Evolutionary conservation across 2,797 vertebrate species (phyloP).

Genomic region (Chelmon rostratus): DNA sequence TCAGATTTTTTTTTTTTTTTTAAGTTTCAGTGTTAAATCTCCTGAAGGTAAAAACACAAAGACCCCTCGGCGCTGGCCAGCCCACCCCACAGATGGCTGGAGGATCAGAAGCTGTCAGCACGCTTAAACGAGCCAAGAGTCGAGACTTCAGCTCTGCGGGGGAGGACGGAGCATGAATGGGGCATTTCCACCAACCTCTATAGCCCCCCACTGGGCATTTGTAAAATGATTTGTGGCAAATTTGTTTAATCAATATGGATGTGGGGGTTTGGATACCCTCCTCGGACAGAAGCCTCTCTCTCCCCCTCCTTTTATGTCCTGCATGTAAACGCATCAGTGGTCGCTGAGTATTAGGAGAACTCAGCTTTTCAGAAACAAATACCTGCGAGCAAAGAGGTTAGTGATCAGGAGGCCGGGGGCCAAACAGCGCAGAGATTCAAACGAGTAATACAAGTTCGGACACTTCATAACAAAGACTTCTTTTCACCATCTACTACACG

Average conservation of each 20-base stretch:
- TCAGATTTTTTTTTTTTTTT: slow-evolving; percentile 44
- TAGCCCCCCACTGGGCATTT: slow-evolving; percentile 95
- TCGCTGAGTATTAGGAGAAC: slow-evolving; percentile 24
- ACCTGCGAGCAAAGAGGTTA: slow-evolving; percentile 27
- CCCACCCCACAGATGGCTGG: slow-evolving; percentile 94
- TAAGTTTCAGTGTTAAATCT: slow-evolving; percentile 69
- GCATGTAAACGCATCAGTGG: slow-evolving; percentile 55
- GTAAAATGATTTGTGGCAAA: slow-evolving; percentile 99
- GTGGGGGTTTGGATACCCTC: slow-evolving; percentile 84
- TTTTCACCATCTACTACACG: slow-evolving; percentile 15
- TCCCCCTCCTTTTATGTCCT: slow-evolving; percentile 33
- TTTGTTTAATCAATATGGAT: slow-evolving; percentile 98
- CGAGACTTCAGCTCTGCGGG: slow-evolving; percentile 85
- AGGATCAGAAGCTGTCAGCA: slow-evolving; percentile 95
- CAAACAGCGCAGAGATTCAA: slow-evolving; percentile 32
- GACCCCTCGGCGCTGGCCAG: slow-evolving; percentile 66
- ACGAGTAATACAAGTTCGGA: slow-evolving; percentile 49
- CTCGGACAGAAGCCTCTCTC: slow-evolving; percentile 64
- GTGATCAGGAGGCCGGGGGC: slow-evolving; percentile 27
- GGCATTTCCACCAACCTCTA: slow-evolving; percentile 89
- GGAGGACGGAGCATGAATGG: slow-evolving; percentile 91
- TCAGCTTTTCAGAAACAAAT: not conserved
- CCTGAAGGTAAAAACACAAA: slow-evolving; percentile 76
- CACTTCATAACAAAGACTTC: slow-evolving; percentile 22
- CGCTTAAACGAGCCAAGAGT: slow-evolving; percentile 95